phyloP scores from a whole-genome alignment of 2,113 vertebrate species.

The Thunnus maccoyii region DNA sequence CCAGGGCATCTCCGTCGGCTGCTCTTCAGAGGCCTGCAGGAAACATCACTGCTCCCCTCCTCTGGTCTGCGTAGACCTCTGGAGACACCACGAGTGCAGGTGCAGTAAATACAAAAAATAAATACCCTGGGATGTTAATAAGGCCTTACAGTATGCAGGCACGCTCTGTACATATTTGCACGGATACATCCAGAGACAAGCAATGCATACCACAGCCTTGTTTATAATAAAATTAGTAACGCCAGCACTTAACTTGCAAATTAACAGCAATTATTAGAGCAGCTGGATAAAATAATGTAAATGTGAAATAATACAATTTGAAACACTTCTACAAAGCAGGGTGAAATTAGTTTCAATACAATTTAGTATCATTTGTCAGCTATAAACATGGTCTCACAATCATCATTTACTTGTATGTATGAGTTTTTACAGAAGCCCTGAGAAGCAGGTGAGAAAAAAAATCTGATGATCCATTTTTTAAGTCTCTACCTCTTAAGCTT shows the following conservation, averaged over 20 bases:
- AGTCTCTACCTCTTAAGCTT: too few relatives aligned
- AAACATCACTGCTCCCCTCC: slow-evolving; percentile 88
- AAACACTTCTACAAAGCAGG: not conserved
- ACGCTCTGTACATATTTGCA: slow-evolving; percentile 30
- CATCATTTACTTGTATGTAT: not conserved
- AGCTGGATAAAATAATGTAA: too few relatives aligned
- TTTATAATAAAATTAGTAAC: slow-evolving; percentile 35
- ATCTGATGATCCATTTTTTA: too few relatives aligned
- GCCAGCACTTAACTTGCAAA: not conserved
- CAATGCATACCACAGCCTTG: not conserved
- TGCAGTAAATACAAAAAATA: slow-evolving; percentile 64
- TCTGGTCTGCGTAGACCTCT: slow-evolving; percentile 90
- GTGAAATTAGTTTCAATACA: not conserved
- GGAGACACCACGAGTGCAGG: slow-evolving; percentile 93
- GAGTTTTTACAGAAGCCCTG: not conserved
- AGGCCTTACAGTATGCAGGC: slow-evolving; percentile 20
- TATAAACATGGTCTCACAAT: slow-evolving; percentile 3
- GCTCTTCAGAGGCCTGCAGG: slow-evolving; percentile 89
- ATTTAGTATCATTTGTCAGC: slow-evolving; percentile 1
- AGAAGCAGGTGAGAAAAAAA: too few relatives aligned
- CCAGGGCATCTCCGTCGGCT: slow-evolving; percentile 87
- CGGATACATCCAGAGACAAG: not conserved
- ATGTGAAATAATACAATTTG: too few relatives aligned
- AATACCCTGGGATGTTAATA: slow-evolving; percentile 15
- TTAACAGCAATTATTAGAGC: not conserved